A percentile compares a stretch with the other conserved stretches of the same genome.
Evolutionary conservation across 2,888 invertebrate species (phyloP).

Genomic region (Aphidius colemani): DNA sequence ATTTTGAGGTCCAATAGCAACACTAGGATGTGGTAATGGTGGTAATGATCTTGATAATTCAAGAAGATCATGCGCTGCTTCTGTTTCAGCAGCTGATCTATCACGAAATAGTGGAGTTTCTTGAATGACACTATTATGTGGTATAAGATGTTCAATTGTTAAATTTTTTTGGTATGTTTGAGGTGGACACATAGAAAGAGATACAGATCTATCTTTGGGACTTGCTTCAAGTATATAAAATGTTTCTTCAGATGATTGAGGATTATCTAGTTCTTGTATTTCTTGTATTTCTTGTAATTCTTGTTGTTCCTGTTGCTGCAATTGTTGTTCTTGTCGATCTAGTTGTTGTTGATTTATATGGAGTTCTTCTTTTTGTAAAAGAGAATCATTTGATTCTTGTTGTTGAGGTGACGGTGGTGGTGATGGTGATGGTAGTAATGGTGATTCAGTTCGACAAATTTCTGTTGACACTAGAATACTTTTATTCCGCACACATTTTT

Average conservation of each 20-base stretch:
- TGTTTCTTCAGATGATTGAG: too few relatives aligned
- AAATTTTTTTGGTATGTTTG: not conserved
- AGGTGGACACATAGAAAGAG: not conserved
- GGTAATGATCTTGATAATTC: constrained; percentile 79
- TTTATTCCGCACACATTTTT: too few relatives aligned
- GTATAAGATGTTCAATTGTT: not conserved
- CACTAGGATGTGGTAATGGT: constrained; percentile 73
- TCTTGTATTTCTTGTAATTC: too few relatives aligned
- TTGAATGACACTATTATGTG: constrained; percentile 21
- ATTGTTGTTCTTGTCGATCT: too few relatives aligned
- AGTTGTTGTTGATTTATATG: not conserved
- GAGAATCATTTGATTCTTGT: not conserved
- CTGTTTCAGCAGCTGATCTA: constrained; percentile 76
- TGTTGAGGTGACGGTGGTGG: constrained; percentile 6
- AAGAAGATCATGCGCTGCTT: constrained; percentile 83
- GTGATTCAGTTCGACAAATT: constrained; percentile 2
- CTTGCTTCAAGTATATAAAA: too few relatives aligned
- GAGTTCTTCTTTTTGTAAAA: too few relatives aligned
- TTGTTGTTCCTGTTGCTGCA: too few relatives aligned
- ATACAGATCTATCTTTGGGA: not conserved
- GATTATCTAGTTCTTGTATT: too few relatives aligned
- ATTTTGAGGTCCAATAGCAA: constrained; percentile 68
- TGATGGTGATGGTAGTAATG: not conserved
- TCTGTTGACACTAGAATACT: constrained; percentile 3
- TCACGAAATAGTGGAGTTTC: constrained; percentile 49